Evolutionary conservation across 2,888 invertebrate genomes (phyloP).

Genomic region (Tetragonisca angustula): DNA sequence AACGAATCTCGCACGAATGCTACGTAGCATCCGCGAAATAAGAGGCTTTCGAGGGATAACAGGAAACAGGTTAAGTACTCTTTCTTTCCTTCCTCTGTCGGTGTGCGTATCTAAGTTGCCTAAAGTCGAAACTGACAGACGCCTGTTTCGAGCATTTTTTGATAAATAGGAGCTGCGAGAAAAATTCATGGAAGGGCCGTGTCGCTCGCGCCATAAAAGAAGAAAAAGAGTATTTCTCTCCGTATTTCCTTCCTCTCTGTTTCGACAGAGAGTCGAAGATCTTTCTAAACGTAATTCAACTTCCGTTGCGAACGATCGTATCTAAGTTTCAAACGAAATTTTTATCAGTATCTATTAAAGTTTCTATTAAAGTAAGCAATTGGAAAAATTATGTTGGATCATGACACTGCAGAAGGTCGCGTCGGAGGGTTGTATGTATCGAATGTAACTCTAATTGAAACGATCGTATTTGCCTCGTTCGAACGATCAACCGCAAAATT

Average conservation of each 20-base stretch:
- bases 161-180: slow-evolving; percentile 19
- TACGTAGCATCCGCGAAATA: slow-evolving; percentile 44
- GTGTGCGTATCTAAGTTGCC: slow-evolving; percentile 24
- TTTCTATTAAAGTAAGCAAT: too few species aligned
- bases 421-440: too few species aligned
- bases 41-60: slow-evolving; percentile 54
- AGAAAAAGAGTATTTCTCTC: neutral
- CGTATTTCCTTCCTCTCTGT: neutral
- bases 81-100: slow-evolving; percentile 6
- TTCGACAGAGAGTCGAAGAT: too few species aligned
- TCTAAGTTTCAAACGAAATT: too few species aligned
- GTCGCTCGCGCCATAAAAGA: neutral
- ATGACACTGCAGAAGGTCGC: too few species aligned
- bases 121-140: slow-evolving; percentile 35
- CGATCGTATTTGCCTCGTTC: too few species aligned
- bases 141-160: slow-evolving; percentile 19
- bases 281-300: too few species aligned
- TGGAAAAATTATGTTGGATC: too few species aligned
- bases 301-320: too few species aligned
- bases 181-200: neutral
- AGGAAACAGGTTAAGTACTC: slow-evolving; percentile 56
- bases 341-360: too few species aligned
- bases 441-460: too few species aligned
- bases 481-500: too few species aligned
- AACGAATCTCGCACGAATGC: slow-evolving; percentile 48